Percentiles rank a stretch among this genome's conserved stretches.
These are phyloP conservation scores for Liolophura sinensis DNA, from an alignment of 1,140 invertebrate species.

Conservation along the genomic window DNA sequence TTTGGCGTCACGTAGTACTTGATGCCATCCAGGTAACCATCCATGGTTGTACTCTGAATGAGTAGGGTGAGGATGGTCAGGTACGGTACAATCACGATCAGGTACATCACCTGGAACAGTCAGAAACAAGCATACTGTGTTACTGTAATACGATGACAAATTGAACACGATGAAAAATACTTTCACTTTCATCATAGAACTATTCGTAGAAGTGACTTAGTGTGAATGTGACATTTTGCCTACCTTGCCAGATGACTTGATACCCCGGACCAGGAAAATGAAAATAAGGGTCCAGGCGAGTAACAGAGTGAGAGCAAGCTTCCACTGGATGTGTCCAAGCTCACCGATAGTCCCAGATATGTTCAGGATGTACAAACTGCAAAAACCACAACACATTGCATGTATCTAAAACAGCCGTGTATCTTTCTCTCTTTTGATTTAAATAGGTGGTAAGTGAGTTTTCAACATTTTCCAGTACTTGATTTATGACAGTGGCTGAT, in stretches of 20 bases:
- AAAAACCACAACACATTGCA: slow-evolving; percentile 15
- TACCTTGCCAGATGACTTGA: slow-evolving; percentile 62
- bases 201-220: too few relatives aligned
- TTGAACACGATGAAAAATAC: too few relatives aligned
- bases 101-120: slow-evolving; percentile 44
- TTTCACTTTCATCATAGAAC: too few relatives aligned
- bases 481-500: too few relatives aligned
- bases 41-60: slow-evolving; percentile 83
- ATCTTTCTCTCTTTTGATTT: not conserved
- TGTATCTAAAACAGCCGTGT: too few relatives aligned
- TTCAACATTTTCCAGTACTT: too few relatives aligned
- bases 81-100: slow-evolving; percentile 92
- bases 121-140: too few relatives aligned
- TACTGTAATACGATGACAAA: too few relatives aligned
- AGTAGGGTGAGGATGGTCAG: slow-evolving; percentile 87
- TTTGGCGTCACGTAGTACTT: slow-evolving; percentile 77
- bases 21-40: slow-evolving; percentile 77
- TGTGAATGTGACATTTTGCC: slow-evolving; percentile 23
- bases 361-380: slow-evolving; percentile 43
- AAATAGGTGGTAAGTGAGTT: too few relatives aligned
- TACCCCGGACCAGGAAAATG: slow-evolving; percentile 59
- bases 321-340: slow-evolving; percentile 55
- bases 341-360: slow-evolving; percentile 39
- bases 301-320: slow-evolving; percentile 57
- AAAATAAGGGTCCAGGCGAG: slow-evolving; percentile 60